A percentile compares a stretch with the other conserved stretches of the same genome.
Evolutionary conservation across 2,113 vertebrate species (phyloP).

Genomic region (Vulpes ferrilata): DNA sequence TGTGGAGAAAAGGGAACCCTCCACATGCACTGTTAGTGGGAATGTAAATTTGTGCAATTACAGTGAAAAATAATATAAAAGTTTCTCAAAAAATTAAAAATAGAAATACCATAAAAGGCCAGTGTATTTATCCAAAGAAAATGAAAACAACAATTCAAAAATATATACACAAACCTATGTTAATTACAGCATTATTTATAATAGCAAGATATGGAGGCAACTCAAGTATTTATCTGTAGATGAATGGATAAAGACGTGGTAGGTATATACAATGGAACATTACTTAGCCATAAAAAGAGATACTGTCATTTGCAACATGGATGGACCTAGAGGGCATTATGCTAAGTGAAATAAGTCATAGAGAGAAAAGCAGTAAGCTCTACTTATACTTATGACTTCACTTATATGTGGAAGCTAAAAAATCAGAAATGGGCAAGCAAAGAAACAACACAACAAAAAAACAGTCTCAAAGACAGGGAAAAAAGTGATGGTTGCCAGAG

Average conservation of each 20-base stretch:
- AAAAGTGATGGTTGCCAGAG: too few species aligned
- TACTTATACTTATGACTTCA: background rate
- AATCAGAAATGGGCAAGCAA: background rate
- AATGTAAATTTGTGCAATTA: background rate
- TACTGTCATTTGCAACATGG: background rate
- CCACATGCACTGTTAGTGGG: background rate
- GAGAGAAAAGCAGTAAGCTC: background rate
- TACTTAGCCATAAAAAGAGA: background rate
- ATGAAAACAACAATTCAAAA: background rate
- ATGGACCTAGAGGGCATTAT: background rate
- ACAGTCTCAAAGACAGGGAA: background rate
- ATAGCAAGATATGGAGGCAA: background rate
- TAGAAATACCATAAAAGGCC: background rate
- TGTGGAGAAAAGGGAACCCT: background rate
- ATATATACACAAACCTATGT: background rate
- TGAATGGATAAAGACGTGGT: background rate
- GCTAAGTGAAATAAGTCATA: background rate
- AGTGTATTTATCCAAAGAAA: background rate
- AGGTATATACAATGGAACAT: background rate
- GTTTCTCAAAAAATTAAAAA: background rate
- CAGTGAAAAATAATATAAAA: background rate
- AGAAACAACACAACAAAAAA: background rate
- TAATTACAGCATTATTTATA: background rate
- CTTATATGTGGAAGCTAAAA: background rate
- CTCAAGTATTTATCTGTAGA: background rate